Conservation (phyloP, 2,797 vertebrate genomes). For the Coregonus sp. region DNA sequence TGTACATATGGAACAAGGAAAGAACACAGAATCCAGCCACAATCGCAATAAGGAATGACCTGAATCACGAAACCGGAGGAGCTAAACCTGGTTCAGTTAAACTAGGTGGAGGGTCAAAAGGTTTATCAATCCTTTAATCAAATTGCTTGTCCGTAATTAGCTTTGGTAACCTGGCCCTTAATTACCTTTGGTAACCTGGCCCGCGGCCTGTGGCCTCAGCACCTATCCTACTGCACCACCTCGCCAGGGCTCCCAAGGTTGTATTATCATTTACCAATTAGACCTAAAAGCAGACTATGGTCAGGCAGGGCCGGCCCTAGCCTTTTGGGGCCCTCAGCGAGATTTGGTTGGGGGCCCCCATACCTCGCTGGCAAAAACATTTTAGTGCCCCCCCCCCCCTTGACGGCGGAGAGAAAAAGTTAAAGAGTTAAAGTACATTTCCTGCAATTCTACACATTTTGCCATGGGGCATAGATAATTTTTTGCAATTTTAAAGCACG, state of each 20-base stretch:
- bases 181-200: no score
- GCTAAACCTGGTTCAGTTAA: neutral
- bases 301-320: no score
- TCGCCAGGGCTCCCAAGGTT: no score
- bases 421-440: no score
- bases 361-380: no score
- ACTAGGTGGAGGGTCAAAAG: neutral
- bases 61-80: neutral
- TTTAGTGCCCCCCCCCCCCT: no score
- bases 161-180: neutral
- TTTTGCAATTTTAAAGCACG: no score
- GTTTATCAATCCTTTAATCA: neutral
- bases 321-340: no score
- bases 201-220: neutral
- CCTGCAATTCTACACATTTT: no score
- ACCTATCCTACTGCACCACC: neutral
- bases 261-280: neutral
- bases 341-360: no score
- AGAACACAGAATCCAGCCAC: neutral
- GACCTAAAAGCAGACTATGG: neutral
- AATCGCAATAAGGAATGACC: neutral
- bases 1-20: neutral
- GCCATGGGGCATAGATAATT: no score
- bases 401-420: no score
- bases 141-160: neutral